These are phyloP conservation scores for Heloderma charlesbogerti DNA, from an alignment of 2,113 vertebrate genomes.

Conservation along the genomic window DNA sequence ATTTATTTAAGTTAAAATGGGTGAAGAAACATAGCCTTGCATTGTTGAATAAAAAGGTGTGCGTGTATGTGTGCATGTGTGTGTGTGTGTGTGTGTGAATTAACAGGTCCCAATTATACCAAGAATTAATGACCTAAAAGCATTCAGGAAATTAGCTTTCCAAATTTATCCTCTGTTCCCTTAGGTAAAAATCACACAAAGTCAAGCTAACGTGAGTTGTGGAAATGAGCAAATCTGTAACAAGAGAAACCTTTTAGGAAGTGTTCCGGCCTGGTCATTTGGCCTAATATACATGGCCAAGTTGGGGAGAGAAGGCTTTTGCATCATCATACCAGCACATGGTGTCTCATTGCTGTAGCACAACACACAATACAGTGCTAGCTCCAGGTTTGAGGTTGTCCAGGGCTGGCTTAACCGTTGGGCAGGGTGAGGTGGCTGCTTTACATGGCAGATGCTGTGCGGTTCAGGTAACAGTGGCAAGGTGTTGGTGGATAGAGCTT, in stretches of 20 bases:
- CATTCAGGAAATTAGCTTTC: constrained; percentile 27
- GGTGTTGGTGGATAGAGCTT: too few relatives aligned
- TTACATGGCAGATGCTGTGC: not conserved
- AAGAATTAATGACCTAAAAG: constrained; percentile 28
- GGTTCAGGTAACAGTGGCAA: not conserved
- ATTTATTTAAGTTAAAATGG: not conserved
- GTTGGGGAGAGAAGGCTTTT: not conserved
- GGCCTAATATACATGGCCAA: not conserved
- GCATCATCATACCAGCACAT: not conserved
- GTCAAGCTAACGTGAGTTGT: not conserved
- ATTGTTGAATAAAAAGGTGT: constrained; percentile 16
- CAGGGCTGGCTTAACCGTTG: not conserved
- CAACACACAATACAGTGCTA: not conserved
- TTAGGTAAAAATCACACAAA: not conserved
- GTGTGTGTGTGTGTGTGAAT: not conserved
- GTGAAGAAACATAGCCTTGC: not conserved
- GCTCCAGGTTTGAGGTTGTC: not conserved
- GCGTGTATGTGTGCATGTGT: too few relatives aligned
- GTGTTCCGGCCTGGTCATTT: not conserved
- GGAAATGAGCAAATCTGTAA: constrained; percentile 11
- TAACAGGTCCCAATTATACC: constrained; percentile 20
- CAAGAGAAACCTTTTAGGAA: not conserved
- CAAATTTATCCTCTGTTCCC: constrained; percentile 23
- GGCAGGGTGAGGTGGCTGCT: not conserved
- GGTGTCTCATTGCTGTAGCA: not conserved